Evolutionary conservation across 1,140 invertebrate species (phyloP), one percentile per base, ranked within the genome.

Genomic region (Pachypsylla venusta): DNA sequence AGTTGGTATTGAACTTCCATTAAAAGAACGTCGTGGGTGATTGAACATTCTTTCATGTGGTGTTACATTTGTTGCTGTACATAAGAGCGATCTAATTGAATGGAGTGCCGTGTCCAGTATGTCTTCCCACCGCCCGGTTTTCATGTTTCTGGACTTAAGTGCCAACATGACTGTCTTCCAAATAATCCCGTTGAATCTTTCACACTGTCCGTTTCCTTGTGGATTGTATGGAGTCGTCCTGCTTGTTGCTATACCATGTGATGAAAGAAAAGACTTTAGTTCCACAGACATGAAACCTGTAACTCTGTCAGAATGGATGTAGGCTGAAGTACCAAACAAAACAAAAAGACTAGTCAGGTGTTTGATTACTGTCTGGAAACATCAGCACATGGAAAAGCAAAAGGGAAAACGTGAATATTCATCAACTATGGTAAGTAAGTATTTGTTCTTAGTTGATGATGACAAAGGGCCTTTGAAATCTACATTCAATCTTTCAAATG

Each of bases 371-470:
- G 63, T 61, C 3, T 54, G 24, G 58, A 63, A 53, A 64, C 60
- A 62, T 64, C 57, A 14, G 53, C 24, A 60, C 64, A 65, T 25
- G 57, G 61, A 54, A 65, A 65, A 39, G 54, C 60, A 62, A 64
- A 69, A 70, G 20, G 67, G 67, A 61, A 68, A 71, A 53, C 68
- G 56, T 7, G 66, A 70, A 55, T 60, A 70, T 60, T 70, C 66
- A 61, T 70, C 67, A 14, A 69, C 60, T 42, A 69, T 56, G 13
- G 62, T 67, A 4, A 67, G 53, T 20, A 66, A 5, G 53, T 68
- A 69, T 26, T 54, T 56, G 53, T 69, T 69, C 16, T 54, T 58
- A 13, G 62, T 57, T 16, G 19, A 28, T n/a, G 65, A 61, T 35
- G 65, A 61, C 13, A 69, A 24, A 16, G 67, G 67, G 13, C 65